A percentile compares a stretch with the other conserved stretches of the same genome.
Conservation (phyloP, 1,140 invertebrate species). For the Drosophila orena region DNA sequence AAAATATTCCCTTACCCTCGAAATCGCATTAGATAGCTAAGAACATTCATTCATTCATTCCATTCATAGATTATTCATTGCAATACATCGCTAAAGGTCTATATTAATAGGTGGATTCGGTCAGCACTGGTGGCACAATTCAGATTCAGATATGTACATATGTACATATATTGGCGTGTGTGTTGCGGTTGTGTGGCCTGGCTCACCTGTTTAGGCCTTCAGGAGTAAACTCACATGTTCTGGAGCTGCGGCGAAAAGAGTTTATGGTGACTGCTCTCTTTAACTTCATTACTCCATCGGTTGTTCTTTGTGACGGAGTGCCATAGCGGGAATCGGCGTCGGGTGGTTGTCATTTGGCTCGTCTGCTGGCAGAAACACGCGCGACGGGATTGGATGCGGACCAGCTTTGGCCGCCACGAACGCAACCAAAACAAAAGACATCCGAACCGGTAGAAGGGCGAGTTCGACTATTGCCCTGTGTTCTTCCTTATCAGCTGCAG, state of each 20-base stretch:
- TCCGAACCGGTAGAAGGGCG: slow-evolving; percentile 15
- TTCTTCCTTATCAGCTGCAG: slow-evolving; percentile 19
- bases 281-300: slow-evolving; percentile 34
- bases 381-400: slow-evolving; percentile 11
- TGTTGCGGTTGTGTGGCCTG: slow-evolving; percentile 2
- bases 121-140: background rate
- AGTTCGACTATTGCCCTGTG: slow-evolving; percentile 28
- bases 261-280: slow-evolving; percentile 51
- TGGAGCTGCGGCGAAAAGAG: slow-evolving; percentile 63
- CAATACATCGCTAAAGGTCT: too few relatives aligned
- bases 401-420: background rate
- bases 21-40: too few relatives aligned
- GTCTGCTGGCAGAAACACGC: slow-evolving; percentile 60
- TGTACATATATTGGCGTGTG: background rate
- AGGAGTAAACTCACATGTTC: slow-evolving; percentile 72
- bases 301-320: slow-evolving; percentile 68
- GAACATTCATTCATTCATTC: too few relatives aligned
- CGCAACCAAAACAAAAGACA: slow-evolving; percentile 27
- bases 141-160: background rate
- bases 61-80: too few relatives aligned
- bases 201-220: slow-evolving; percentile 70
- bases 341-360: slow-evolving; percentile 33
- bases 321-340: slow-evolving; percentile 29
- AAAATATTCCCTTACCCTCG: too few relatives aligned
- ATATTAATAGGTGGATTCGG: background rate